phyloP scores from a whole-genome alignment of 2,888 invertebrate genomes.

The Lepidocyrtinus sp. region DNA sequence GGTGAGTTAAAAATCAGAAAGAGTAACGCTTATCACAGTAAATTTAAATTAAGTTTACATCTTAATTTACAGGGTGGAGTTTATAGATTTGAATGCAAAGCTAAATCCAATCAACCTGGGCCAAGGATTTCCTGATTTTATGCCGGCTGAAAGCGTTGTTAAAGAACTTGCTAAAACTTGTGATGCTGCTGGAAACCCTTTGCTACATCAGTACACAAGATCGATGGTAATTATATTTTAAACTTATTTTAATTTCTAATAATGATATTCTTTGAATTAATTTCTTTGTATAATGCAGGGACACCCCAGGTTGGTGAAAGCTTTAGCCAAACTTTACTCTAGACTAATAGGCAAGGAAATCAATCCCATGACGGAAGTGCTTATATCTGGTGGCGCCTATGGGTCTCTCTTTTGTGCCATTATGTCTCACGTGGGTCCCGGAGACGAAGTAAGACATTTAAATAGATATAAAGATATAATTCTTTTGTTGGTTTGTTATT shows the following conservation, averaged over 20 bases:
- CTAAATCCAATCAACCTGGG: slow-evolving; percentile 91
- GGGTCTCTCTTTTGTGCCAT: slow-evolving; percentile 91
- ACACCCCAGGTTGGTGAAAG: slow-evolving; percentile 89
- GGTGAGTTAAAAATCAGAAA: slow-evolving; percentile 76
- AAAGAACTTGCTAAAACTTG: slow-evolving; percentile 79
- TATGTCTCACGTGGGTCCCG: slow-evolving; percentile 88
- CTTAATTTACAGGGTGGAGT: slow-evolving; percentile 64
- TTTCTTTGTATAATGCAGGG: slow-evolving; percentile 78
- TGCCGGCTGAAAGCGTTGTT: slow-evolving; percentile 85
- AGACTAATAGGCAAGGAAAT: slow-evolving; percentile 82
- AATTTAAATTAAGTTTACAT: slow-evolving; percentile 13
- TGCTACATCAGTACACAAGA: slow-evolving; percentile 94
- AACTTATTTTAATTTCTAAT: not conserved
- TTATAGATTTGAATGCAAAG: slow-evolving; percentile 64
- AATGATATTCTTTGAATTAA: not conserved
- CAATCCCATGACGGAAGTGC: slow-evolving; percentile 87
- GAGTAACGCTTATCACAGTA: not conserved
- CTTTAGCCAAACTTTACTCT: slow-evolving; percentile 87
- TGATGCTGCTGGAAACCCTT: slow-evolving; percentile 75
- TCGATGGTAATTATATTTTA: slow-evolving; percentile 79
- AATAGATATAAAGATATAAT: not conserved
- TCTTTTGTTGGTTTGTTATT: too few species aligned
- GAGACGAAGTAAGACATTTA: slow-evolving; percentile 72
- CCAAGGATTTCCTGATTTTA: slow-evolving; percentile 95
- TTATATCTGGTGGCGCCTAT: slow-evolving; percentile 94